Conservation (phyloP, 2,888 invertebrate genomes). For the Megastigmus dorsalis region DNA sequence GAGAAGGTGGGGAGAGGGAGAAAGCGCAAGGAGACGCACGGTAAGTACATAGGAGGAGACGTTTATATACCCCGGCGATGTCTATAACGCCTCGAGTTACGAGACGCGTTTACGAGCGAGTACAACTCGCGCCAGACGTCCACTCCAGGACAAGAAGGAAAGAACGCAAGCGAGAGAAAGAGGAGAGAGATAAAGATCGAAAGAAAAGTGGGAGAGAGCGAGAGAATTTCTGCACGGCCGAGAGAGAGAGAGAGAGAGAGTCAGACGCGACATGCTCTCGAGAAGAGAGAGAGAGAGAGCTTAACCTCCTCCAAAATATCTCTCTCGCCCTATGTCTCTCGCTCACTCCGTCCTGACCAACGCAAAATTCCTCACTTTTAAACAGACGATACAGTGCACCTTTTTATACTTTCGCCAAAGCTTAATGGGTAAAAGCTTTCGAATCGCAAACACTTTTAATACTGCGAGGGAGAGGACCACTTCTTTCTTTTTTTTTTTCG, state of each 20-base stretch:
- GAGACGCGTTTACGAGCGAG: slow-evolving; percentile 74
- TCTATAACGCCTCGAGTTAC: slow-evolving; percentile 74
- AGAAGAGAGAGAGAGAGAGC: slow-evolving; percentile 3
- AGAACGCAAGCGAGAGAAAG: too few species aligned
- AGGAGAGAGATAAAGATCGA: slow-evolving; percentile 47
- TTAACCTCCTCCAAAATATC: slow-evolving; percentile 49
- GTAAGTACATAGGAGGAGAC: slow-evolving; percentile 74
- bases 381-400: slow-evolving; percentile 19
- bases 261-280: background rate
- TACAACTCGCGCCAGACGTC: slow-evolving; percentile 70
- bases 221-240: slow-evolving; percentile 11
- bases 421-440: slow-evolving; percentile 52
- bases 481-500: slow-evolving; percentile 27
- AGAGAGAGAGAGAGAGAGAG: background rate
- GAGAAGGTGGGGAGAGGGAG: slow-evolving; percentile 1
- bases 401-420: background rate
- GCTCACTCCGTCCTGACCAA: slow-evolving; percentile 10
- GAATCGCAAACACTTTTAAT: slow-evolving; percentile 52
- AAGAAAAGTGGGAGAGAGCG: slow-evolving; percentile 48
- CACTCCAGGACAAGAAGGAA: slow-evolving; percentile 40
- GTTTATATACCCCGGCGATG: slow-evolving; percentile 74
- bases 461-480: background rate
- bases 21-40: slow-evolving; percentile 54
- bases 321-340: slow-evolving; percentile 15
- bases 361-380: slow-evolving; percentile 36